phyloP scores from a whole-genome alignment of 2,888 invertebrate genomes.

The Gisinianus flammeolus region DNA sequence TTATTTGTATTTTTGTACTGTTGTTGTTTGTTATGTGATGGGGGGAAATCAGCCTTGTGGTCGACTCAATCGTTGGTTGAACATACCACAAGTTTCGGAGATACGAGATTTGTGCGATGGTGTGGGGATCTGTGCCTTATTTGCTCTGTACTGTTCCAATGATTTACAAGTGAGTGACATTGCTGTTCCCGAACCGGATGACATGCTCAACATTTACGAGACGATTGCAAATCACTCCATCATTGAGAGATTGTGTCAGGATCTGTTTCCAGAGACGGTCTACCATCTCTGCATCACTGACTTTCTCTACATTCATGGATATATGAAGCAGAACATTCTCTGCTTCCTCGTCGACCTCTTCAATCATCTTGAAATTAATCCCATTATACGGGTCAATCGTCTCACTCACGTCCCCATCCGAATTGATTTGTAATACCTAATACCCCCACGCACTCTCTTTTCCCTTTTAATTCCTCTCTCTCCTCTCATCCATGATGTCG shows the following conservation, averaged over 20 bases:
- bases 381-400: conserved; percentile 53
- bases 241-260: conserved; percentile 53
- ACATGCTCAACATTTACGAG: conserved; percentile 55
- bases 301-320: conserved; percentile 57
- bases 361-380: conserved; percentile 54
- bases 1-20: background rate
- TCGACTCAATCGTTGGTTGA: conserved; percentile 50
- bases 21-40: background rate
- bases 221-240: conserved; percentile 52
- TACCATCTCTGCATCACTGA: conserved; percentile 57
- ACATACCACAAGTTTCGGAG: conserved; percentile 51
- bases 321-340: conserved; percentile 57
- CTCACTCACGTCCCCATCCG: conserved; percentile 54
- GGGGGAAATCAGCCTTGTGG: conserved; percentile 46
- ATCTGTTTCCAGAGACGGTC: conserved; percentile 56
- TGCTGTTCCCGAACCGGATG: conserved; percentile 53
- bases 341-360: conserved; percentile 56
- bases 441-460: too few species aligned
- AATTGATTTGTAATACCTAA: conserved; percentile 46
- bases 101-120: conserved; percentile 57
- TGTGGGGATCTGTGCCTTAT: conserved; percentile 54
- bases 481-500: too few species aligned
- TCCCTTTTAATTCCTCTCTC: too few species aligned
- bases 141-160: conserved; percentile 57
- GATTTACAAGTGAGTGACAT: conserved; percentile 53